Base-by-base conservation (phyloP, 2,113 vertebrate species). In the Xenopus borealis region DNA sequence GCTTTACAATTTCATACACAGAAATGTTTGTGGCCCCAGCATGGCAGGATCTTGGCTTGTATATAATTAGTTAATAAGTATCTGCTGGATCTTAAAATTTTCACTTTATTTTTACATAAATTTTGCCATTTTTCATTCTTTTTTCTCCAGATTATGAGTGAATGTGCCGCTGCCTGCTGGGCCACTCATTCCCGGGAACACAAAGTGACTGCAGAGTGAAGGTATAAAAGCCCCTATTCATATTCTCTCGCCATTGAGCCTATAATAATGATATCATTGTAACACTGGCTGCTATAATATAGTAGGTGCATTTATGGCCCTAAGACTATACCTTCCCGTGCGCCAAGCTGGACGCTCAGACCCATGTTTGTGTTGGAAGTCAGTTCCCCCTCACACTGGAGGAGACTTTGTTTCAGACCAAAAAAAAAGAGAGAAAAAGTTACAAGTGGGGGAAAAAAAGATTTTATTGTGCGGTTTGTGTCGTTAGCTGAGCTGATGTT, bases 201-300 rank as follows among this genome's bases (percentile, higher is more conserved):
- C 73, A 83, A 80, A 89, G 81, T 85, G 79, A 85, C 81, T 85
- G 81, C 70, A 81, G 88, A 85, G 82, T 81, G 83, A 80, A 83
- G 84, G 16, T 40, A 64, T 64, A 85, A 81, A 88, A 88, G 73
- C 64, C 81, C 84, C 78, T 40, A 79, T 87, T 82, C 78, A 80
- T 79, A 57, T 81, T 87, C 83, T 86, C 82, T 77, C 83, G 79
- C 74, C 78, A 72, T 83, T 78, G 85, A 88, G 84, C 82, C 81
- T 80, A 79, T 72, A 75, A 81, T 80, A 83, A 80, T 82, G 85
- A 67, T 83, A 73, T 78, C 84, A 75, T 83, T 80, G 44, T 78
- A 79, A 79, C 76, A 81, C 57, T 9, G 66, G 70, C 75, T 84
- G 77, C 78, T 75, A 79, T 72, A 66, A 80, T 78, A 84, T 50